Base-by-base conservation (phyloP, 1,140 invertebrate genomes). In the Drosophila willistoni region DNA sequence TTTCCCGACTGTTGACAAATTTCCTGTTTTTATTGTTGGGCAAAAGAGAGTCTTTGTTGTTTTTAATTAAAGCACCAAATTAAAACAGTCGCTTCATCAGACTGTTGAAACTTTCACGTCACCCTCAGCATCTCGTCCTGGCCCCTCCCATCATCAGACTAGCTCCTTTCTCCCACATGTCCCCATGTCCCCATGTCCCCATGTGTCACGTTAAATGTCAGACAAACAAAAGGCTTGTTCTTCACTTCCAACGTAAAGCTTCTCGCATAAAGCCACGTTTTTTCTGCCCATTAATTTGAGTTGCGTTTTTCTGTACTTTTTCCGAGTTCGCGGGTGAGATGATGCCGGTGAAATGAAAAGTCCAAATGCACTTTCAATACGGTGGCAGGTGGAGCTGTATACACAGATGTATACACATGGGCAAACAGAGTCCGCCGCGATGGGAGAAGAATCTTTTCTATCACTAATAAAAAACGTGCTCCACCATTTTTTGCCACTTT, bases 171-270 rank as follows among this genome's bases (percentile, higher is more conserved):
- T 2, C 44, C 61, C 78, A 75, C 82, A 86, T 81, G 79, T 86
- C 71, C 17, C 79, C 81, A 77, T 64, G 75, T 87, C 61, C 78
- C 72, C 82, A 86, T 81, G 79, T 86, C 71, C 17, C 79, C 81
- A 77, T 64, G 75, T 87, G 83, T 82, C 82, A 85, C 75, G 82
- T 85, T 85, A 85, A 85, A 86, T 71, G 82, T 86, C 82, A 86
- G 39, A 79, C 79, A 86, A 82, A 85, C 82, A 85, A 85, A 82
- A 82, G 82, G 82, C 82, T 76, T 76, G 70, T 65, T 59, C 70
- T 68, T 63, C 36, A 59, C 74, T 73, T 59, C 34, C 65, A 71
- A 54, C 64, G 42, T 54, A 73, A 77, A 77, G 65, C 71, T 77
- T 68, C 42, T 59, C 60, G 42, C 41, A 76, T 69, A 76, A 76